Evolutionary conservation across 2,888 invertebrate species (phyloP).

Genomic region (Suillia variegata): DNA sequence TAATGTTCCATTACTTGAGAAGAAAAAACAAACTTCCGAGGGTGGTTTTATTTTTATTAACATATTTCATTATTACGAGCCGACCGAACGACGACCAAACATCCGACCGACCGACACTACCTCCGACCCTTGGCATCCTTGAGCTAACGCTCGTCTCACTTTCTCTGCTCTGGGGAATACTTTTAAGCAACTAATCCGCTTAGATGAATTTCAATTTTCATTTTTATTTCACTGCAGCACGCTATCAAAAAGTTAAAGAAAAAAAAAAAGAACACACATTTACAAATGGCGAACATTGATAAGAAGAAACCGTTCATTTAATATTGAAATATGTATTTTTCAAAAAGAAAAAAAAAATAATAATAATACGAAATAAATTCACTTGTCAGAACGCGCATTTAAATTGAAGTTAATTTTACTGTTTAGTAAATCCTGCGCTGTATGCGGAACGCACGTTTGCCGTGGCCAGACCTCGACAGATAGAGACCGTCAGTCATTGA

Average conservation of each 20-base stretch:
- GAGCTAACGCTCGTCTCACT: background rate
- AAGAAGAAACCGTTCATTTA: too few relatives aligned
- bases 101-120: too few relatives aligned
- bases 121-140: background rate
- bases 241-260: background rate
- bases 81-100: too few relatives aligned
- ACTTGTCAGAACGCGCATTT: background rate
- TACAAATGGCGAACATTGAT: too few relatives aligned
- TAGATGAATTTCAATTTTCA: background rate
- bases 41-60: background rate
- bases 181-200: background rate
- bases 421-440: background rate
- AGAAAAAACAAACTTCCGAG: background rate
- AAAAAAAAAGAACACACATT: background rate
- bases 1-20: background rate
- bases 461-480: too few relatives aligned
- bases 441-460: background rate
- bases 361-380: background rate
- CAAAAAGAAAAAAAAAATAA: too few relatives aligned
- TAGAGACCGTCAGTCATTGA: too few relatives aligned
- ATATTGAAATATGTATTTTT: too few relatives aligned
- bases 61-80: conserved; percentile 1
- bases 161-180: background rate
- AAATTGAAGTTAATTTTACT: background rate
- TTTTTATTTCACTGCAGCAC: background rate